Evolutionary conservation across 2,113 vertebrate genomes (phyloP), one percentile per base, ranked within the genome.

Genomic region (Nanger granti): DNA sequence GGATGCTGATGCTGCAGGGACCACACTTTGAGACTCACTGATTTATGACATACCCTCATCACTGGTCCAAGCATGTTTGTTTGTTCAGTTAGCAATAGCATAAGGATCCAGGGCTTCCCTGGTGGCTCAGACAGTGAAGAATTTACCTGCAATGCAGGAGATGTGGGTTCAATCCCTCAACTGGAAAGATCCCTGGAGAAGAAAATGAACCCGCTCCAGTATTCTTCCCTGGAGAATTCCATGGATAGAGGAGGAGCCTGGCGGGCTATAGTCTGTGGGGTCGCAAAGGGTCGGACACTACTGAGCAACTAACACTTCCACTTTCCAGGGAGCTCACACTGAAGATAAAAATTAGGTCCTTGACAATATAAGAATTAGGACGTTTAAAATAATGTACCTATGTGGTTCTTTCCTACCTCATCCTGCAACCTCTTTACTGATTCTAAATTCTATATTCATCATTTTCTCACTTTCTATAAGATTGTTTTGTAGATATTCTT

Each of bases 361-460:
- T 85, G 44, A 60, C 13, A 66, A 28, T 44, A 26, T 8, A 69
- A 85, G 93, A 88, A 89, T 79, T 57, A 37, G 29, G 18, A 73
- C 62, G 15, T 85, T 82, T 41, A 57, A 12, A 57, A 29, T 52
- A 28, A 4, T 82, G 1, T 34, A 47, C 73, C 44, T 60, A 4
- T 88, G 29, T 57, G n/a, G 28, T 79, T 90, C n/a, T 44, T 83
- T 83, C 24, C 26, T 15, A 57, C 17, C 0, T 86, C 2, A 12
- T 49, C 5, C 8, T 18, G 55, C 37, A 11, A 0, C 83, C 34
- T 44, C 24, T 64, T 59, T 84, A 83, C 47, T 22, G 12, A 66
- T 89, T 80, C 69, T 91, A 29, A 94, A 86, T 41, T 49, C 37
- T 11, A 22, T 85, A 69, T 92, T 97, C 22, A 73, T 80, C 37